Evolutionary conservation across 2,888 invertebrate species (phyloP), one percentile per base, ranked within the genome.

Genomic region (Dastarcus helophoroides): DNA sequence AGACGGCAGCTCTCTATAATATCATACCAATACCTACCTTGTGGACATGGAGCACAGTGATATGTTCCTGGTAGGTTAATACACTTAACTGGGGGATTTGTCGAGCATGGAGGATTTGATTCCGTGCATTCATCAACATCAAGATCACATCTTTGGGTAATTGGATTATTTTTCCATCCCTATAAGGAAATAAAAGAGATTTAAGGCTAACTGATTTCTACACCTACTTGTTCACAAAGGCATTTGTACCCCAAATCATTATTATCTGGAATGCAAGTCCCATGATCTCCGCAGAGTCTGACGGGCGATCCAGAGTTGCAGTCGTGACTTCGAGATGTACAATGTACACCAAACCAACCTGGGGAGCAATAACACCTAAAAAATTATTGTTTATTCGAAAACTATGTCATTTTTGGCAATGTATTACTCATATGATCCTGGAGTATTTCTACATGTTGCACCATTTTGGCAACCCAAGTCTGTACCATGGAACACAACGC

Each of bases 401-500:
- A n/a, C n/a, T n/a, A 29, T 22, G 4, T n/a, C n/a, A n/a, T n/a
- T n/a, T n/a, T n/a, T n/a, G n/a, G n/a, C n/a, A n/a, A n/a, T n/a
- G n/a, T n/a, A n/a, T n/a, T 59, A 84, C 75, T 75, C 74, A 56
- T 83, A 93, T 8, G 77, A 67, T 31, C 93, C 93, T 2, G 70
- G 73, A 33, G 67, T 72, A 56, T 93, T 91, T 11, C 75, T 59
- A 51, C 93, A 93, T 3, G 77, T 78, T 0, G 81, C 91, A 8
- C 83, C 83, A 62, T 93, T 89, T 63, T 93, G 91, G 56, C 94
- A 94, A 2, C 90, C 91, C 23, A 86, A 65, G 53, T 85, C 89
- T 0, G 90, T 90, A 15, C 86, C 88, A 4, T 70, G 68, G 50
- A 77, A 84, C 45, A 71, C 68, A 1, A 68, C 65, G 56, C 94